Base-by-base conservation (phyloP, 2,888 invertebrate species). In the Gnatocerus cornutus region DNA sequence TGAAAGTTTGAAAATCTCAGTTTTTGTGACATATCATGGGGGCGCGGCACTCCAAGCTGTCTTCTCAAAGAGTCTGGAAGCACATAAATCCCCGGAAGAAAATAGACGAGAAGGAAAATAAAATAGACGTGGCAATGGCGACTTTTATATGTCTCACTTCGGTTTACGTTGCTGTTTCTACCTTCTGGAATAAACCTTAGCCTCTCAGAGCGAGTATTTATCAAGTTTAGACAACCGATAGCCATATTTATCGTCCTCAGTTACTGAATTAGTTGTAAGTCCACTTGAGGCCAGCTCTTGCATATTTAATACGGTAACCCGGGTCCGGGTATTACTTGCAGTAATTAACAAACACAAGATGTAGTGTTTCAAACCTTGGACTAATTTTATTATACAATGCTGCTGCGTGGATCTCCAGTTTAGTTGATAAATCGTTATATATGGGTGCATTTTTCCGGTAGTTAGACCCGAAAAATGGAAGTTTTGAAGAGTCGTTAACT, bases 311-410 rank as follows among this genome's bases (percentile, higher is more conserved):
- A 43, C 39, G 16, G n/a, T 56, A 56, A 27, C 27, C 56, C 29
- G 13, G 55, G 9, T 1, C 55, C n/a, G 56, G 43, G 43, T 43
- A 43, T 56, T 56, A 56, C 43, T 56, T 43, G 56, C 29, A n/a
- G 27, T 56, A 56, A 56, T 56, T 56, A 56, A 56, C 56, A 56
- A 56, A 56, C 56, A 43, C 43, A 56, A 43, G 56, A 43, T 56
- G 56, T 56, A 43, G 9, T 56, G 43, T 29, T 43, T 14, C 46
- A 14, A 46, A 46, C 46, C 16, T 16, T 50, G 29, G 16, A 27
- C 48, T 56, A 56, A 56, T 56, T 56, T 41, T 29, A 56, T 56
- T 56, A 56, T 43, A 56, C 56, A 56, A 56, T 43, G 14, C 12
- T 27, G 7, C 3, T 21, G 21, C 10, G 21, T 10, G 13, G 9